Conservation (phyloP, 2,113 vertebrate genomes). For the Condylura cristata region DNA sequence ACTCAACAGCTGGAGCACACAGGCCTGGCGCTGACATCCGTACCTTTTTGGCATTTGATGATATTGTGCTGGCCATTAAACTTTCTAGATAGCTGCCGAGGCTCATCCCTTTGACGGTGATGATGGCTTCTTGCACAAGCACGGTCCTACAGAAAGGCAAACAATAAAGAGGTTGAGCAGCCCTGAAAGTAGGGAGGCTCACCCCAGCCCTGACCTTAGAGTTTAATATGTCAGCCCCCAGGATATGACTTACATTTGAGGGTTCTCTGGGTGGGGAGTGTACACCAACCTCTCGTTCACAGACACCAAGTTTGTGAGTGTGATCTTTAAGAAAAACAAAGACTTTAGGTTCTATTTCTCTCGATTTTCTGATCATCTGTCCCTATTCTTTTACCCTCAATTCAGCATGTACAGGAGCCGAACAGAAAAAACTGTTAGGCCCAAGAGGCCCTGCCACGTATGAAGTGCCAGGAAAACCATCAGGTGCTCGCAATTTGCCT, state of each 20-base stretch:
- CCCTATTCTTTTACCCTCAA: background rate
- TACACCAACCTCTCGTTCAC: constrained; percentile 97
- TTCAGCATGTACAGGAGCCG: background rate
- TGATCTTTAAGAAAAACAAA: constrained; percentile 88
- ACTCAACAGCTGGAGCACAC: background rate
- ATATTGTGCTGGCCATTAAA: constrained; percentile 96
- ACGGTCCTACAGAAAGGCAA: constrained; percentile 88
- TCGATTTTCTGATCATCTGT: background rate
- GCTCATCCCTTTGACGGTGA: constrained; percentile 96
- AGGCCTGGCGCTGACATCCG: accelerated
- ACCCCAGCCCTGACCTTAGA: background rate
- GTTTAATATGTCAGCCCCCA: background rate
- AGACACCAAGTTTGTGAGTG: constrained; percentile 96
- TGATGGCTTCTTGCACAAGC: constrained; percentile 97
- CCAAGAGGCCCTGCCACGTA: no score
- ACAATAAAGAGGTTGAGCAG: background rate
- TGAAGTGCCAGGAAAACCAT: background rate
- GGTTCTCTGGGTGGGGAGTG: constrained; percentile 95
- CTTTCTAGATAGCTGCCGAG: constrained; percentile 96
- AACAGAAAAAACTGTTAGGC: background rate
- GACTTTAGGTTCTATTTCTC: background rate
- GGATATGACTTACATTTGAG: constrained; percentile 91
- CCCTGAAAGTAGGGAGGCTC: background rate
- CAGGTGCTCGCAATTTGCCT: background rate
- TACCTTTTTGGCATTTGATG: constrained; percentile 97